phyloP scores from a whole-genome alignment of 2,113 vertebrate species.

The Mugil cephalus region DNA sequence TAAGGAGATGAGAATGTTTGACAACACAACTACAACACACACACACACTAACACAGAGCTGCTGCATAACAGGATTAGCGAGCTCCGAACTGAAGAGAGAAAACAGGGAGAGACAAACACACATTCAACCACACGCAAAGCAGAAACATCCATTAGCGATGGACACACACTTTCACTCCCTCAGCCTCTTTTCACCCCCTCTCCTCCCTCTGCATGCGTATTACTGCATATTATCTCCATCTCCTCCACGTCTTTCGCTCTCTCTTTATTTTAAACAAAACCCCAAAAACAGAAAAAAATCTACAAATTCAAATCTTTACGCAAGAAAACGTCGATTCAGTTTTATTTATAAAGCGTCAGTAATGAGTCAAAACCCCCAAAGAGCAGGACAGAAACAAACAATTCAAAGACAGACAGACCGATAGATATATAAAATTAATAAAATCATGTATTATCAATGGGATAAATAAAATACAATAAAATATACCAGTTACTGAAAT shows the following conservation, averaged over 20 bases:
- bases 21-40: background rate
- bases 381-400: too few species aligned
- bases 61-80: conserved; percentile 67
- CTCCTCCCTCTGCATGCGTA: conserved; percentile 32
- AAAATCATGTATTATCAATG: too few species aligned
- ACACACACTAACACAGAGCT: background rate
- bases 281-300: too few species aligned
- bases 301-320: too few species aligned
- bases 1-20: conserved; percentile 14
- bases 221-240: conserved; percentile 27
- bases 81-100: conserved; percentile 38
- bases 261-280: too few species aligned
- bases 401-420: too few species aligned
- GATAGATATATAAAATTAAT: too few species aligned
- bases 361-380: too few species aligned
- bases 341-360: too few species aligned
- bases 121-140: conserved; percentile 63
- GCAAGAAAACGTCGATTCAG: too few species aligned
- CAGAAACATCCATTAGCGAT: conserved; percentile 74
- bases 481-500: too few species aligned
- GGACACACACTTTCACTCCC: conserved; percentile 37
- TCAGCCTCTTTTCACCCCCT: conserved; percentile 16
- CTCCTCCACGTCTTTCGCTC: background rate
- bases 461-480: too few species aligned
- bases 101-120: conserved; percentile 52